Evolutionary conservation across 2,888 invertebrate species (phyloP).

Genomic region (Micoletzkya japonica): DNA sequence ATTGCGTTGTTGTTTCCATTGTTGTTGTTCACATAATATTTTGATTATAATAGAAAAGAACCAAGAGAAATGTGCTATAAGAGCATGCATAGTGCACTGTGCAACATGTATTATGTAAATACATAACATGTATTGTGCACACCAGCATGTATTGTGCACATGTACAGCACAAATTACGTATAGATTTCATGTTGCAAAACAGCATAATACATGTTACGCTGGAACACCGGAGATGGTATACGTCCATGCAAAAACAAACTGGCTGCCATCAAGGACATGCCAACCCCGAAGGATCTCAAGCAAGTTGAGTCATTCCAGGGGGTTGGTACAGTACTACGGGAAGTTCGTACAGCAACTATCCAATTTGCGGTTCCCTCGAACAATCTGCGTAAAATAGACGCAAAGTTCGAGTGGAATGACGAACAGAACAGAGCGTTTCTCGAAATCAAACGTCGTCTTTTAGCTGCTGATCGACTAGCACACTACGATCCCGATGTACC

Average conservation of each 20-base stretch:
- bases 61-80: too few relatives aligned
- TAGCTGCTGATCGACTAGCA: constrained; percentile 26
- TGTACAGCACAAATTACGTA: too few relatives aligned
- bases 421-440: background rate
- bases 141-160: too few relatives aligned
- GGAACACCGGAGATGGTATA: too few relatives aligned
- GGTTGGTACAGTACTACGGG: constrained; percentile 52
- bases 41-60: too few relatives aligned
- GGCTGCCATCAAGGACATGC: constrained; percentile 48
- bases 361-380: constrained; percentile 43
- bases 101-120: too few relatives aligned
- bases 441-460: background rate
- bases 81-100: too few relatives aligned
- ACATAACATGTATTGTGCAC: too few relatives aligned
- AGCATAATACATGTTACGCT: too few relatives aligned
- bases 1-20: too few relatives aligned
- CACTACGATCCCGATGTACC: constrained; percentile 36
- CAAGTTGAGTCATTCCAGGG: constrained; percentile 54
- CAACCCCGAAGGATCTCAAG: constrained; percentile 45
- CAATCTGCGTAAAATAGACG: constrained; percentile 30
- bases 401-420: background rate
- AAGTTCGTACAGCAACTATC: constrained; percentile 52
- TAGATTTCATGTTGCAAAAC: too few relatives aligned
- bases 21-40: too few relatives aligned
- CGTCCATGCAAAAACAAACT: constrained; percentile 41